Evolutionary conservation across 2,797 vertebrate genomes (phyloP).

Genomic region (Nyctibius grandis): DNA sequence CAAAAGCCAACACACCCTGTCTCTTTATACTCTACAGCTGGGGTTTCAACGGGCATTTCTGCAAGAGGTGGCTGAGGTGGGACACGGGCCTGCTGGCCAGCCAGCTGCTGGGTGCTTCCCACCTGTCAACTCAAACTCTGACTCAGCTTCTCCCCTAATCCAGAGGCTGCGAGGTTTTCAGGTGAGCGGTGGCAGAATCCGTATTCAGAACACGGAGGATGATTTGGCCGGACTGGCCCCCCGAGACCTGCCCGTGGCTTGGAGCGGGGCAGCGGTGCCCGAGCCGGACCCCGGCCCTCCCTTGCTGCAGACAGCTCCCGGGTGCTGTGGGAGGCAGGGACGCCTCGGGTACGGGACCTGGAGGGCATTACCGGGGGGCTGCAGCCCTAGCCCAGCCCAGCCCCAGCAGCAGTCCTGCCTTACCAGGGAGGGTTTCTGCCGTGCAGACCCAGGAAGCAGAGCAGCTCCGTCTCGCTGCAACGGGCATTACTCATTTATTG

Average conservation of each 20-base stretch:
- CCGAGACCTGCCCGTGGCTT: background rate
- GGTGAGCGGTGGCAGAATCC: background rate
- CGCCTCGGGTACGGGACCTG: rapidly evolving
- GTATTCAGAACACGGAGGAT: background rate
- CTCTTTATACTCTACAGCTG: rapidly evolving
- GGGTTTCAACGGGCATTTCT: background rate
- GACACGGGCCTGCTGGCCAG: background rate
- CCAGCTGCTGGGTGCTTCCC: background rate
- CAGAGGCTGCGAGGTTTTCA: background rate
- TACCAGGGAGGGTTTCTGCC: background rate
- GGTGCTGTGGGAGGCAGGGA: rapidly evolving
- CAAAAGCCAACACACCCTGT: background rate
- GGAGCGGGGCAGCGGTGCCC: background rate
- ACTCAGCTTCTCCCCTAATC: background rate
- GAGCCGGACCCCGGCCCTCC: rapidly evolving
- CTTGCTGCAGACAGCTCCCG: rapidly evolving
- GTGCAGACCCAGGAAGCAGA: background rate
- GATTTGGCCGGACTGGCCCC: background rate
- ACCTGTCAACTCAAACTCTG: background rate
- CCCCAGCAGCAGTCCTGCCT: background rate
- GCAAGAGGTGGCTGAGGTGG: background rate
- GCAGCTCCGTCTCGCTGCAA: background rate
- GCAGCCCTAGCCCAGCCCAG: background rate
- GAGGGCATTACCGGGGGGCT: background rate
- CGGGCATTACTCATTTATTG: background rate